A percentile compares a stretch with the other conserved stretches of the same genome.
phyloP scores from a whole-genome alignment of 2,113 vertebrate species.

The Bujurquina vittata region DNA sequence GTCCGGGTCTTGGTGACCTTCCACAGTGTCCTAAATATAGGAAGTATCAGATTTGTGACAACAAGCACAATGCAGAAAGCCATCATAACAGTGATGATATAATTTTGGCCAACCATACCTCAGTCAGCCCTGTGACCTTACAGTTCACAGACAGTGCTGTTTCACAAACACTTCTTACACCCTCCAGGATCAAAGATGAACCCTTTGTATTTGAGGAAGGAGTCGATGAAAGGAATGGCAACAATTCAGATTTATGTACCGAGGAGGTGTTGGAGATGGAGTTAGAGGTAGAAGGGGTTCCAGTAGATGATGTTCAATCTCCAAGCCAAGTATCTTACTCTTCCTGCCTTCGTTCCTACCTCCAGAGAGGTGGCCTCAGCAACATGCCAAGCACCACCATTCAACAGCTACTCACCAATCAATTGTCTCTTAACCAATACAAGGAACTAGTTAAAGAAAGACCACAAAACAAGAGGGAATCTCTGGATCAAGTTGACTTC shows the following conservation, averaged over 20 bases:
- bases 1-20: constrained; percentile 71
- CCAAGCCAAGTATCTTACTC: constrained; percentile 78
- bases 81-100: constrained; percentile 38
- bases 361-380: constrained; percentile 86
- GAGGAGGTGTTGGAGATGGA: constrained; percentile 89
- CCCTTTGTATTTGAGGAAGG: constrained; percentile 80
- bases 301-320: constrained; percentile 81
- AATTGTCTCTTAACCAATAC: constrained; percentile 84
- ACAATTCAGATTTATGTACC: constrained; percentile 84
- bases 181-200: constrained; percentile 89
- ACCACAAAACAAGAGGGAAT: constrained; percentile 81
- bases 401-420: constrained; percentile 89
- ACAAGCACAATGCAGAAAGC: constrained; percentile 80
- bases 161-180: constrained; percentile 66
- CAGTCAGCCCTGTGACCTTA: constrained; percentile 81
- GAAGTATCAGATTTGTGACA: constrained; percentile 87
- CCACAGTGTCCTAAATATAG: constrained; percentile 91
- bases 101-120: constrained; percentile 84
- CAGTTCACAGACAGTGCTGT: constrained; percentile 21
- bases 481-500: constrained; percentile 87
- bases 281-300: constrained; percentile 85
- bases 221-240: constrained; percentile 72
- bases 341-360: constrained; percentile 89
- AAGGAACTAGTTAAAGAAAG: constrained; percentile 56
- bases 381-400: constrained; percentile 66